Conservation (phyloP, 2,113 vertebrate species). For the Sinocyclocheilus grahami region DNA sequence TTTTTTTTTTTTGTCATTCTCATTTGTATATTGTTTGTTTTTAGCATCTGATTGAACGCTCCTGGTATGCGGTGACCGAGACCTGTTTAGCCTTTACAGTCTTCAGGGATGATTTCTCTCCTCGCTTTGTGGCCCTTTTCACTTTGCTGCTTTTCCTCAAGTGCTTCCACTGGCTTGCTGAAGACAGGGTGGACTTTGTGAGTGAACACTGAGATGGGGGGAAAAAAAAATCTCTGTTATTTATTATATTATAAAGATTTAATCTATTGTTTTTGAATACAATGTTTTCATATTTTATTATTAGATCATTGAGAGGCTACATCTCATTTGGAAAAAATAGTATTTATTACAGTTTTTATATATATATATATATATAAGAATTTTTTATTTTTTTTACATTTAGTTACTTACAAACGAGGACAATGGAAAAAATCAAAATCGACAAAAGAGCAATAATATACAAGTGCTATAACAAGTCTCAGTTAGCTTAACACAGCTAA, state of each 20-base stretch:
- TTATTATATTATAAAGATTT: neutral
- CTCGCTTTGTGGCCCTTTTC: slow-evolving; percentile 95
- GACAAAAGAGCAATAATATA: no score
- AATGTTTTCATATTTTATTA: neutral
- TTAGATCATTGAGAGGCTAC: no score
- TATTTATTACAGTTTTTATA: no score
- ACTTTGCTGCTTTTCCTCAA: slow-evolving; percentile 97
- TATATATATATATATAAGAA: no score
- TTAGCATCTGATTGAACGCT: slow-evolving; percentile 95
- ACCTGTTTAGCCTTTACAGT: slow-evolving; percentile 98
- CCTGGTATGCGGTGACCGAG: slow-evolving; percentile 97
- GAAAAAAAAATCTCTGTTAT: neutral
- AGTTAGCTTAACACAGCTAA: no score
- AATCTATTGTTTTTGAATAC: neutral
- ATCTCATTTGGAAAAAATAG: no score
- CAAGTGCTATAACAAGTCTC: no score
- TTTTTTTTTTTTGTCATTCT: neutral
- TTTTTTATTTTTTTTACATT: no score
- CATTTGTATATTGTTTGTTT: neutral
- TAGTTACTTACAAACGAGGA: no score
- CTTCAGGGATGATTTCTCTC: slow-evolving; percentile 97
- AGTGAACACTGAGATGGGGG: slow-evolving; percentile 66
- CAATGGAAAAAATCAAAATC: no score
- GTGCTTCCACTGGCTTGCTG: slow-evolving; percentile 97
- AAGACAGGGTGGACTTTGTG: slow-evolving; percentile 96